Evolutionary conservation across 2,797 vertebrate genomes (phyloP).

Genomic region (Acipenser transmontanus): DNA sequence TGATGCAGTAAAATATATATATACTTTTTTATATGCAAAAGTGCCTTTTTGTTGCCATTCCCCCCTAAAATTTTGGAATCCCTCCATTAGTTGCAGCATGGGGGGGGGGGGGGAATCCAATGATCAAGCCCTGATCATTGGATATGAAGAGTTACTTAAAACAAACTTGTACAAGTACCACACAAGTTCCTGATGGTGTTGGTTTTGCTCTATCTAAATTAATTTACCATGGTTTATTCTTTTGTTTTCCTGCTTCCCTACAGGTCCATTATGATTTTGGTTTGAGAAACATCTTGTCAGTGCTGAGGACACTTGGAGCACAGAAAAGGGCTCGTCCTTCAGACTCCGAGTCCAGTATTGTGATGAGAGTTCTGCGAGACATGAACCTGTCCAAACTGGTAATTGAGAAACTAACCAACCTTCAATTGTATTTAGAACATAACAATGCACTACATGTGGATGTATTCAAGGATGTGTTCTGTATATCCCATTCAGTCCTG

Average conservation of each 20-base stretch:
- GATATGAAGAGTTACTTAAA: too few species aligned
- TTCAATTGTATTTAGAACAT: neutral
- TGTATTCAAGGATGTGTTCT: neutral
- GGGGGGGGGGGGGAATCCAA: too few species aligned
- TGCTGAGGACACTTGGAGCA: slow-evolving; percentile 57
- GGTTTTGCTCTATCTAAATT: too few species aligned
- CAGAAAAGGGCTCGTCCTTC: slow-evolving; percentile 58
- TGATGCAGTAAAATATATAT: too few species aligned
- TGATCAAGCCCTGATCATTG: too few species aligned
- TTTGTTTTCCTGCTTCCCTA: neutral
- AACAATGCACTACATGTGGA: neutral
- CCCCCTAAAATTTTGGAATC: too few species aligned
- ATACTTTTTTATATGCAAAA: too few species aligned
- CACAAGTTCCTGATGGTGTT: too few species aligned
- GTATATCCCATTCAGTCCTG: neutral
- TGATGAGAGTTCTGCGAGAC: slow-evolving; percentile 64
- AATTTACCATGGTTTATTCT: neutral
- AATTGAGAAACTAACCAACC: slow-evolving; percentile 16
- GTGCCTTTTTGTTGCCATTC: too few species aligned
- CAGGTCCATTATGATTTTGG: slow-evolving; percentile 70
- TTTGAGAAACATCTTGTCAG: slow-evolving; percentile 64
- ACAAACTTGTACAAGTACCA: too few species aligned
- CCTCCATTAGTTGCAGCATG: too few species aligned
- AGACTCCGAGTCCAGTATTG: slow-evolving; percentile 57
- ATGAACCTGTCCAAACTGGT: slow-evolving; percentile 70